A percentile compares a stretch with the other conserved stretches of the same genome.
Evolutionary conservation across 2,797 vertebrate species (phyloP).

Genomic region (Pipistrellus nathusii): DNA sequence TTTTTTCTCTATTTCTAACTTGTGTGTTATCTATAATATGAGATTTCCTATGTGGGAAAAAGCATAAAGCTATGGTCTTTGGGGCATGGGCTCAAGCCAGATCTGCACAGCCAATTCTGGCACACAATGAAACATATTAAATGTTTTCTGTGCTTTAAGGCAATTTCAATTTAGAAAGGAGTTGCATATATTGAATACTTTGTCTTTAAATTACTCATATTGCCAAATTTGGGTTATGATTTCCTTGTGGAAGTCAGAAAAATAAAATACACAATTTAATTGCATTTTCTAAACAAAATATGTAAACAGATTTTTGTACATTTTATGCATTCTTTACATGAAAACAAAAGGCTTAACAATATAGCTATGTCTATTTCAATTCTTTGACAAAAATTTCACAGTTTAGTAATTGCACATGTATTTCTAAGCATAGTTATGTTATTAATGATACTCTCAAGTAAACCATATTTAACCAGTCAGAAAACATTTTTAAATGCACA

Average conservation of each 20-base stretch:
- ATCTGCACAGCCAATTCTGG: neutral
- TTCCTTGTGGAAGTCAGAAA: constrained; percentile 48
- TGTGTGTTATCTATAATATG: neutral
- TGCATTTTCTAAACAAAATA: constrained; percentile 38
- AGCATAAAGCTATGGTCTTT: neutral
- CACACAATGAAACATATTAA: neutral
- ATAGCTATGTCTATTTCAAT: neutral
- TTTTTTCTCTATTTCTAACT: constrained; percentile 29
- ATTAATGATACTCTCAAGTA: neutral
- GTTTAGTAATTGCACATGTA: neutral
- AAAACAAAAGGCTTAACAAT: neutral
- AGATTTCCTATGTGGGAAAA: constrained; percentile 2
- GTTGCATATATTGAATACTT: constrained; percentile 35
- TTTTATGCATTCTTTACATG: neutral
- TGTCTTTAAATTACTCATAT: constrained; percentile 25
- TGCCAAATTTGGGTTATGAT: constrained; percentile 32
- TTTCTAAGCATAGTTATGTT: neutral
- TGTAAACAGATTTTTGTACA: constrained; percentile 26
- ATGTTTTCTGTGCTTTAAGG: neutral
- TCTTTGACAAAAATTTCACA: neutral
- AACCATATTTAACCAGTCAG: constrained; percentile 5
- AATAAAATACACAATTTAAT: constrained; percentile 53
- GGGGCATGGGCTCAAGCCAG: accelerated
- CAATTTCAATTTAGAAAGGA: constrained; percentile 8
- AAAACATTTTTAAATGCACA: constrained; percentile 7